phyloP scores from a whole-genome alignment of 2,113 vertebrate genomes.

The Hylia prasina region DNA sequence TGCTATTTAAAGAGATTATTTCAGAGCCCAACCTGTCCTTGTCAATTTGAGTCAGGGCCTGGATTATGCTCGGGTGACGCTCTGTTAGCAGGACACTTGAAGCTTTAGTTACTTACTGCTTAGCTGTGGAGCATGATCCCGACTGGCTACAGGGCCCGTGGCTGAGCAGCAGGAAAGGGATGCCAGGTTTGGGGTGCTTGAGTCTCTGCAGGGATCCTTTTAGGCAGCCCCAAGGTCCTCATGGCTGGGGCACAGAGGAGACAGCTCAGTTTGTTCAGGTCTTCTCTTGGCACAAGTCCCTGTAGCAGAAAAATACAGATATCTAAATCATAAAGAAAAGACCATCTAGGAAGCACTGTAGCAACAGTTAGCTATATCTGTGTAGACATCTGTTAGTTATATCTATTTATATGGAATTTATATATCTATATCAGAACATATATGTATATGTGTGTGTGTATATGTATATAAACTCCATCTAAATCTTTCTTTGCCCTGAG shows the following conservation, averaged over 20 bases:
- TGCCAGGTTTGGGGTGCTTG: background rate
- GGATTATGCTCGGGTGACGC: conserved; percentile 57
- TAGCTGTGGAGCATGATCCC: background rate
- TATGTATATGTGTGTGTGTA: background rate
- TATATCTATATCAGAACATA: background rate
- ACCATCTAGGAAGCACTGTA: background rate
- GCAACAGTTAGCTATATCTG: background rate
- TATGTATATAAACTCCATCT: fast-evolving
- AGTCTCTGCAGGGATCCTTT: background rate
- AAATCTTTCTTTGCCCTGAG: background rate
- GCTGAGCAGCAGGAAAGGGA: background rate
- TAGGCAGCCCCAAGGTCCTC: background rate
- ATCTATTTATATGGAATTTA: background rate
- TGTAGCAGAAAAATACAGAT: background rate
- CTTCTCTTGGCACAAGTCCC: background rate
- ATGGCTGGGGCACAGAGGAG: background rate
- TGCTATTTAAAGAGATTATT: conserved; percentile 74
- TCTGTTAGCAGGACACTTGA: conserved; percentile 30
- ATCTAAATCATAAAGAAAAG: background rate
- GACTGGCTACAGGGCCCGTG: fast-evolving
- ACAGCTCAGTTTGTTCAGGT: fast-evolving
- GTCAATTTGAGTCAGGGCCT: conserved; percentile 66
- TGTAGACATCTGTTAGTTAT: background rate
- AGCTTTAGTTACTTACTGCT: conserved; percentile 57
- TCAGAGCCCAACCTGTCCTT: conserved; percentile 62